Evolutionary conservation across 2,113 vertebrate genomes (phyloP).

Genomic region (Nannobrachium achirus): DNA sequence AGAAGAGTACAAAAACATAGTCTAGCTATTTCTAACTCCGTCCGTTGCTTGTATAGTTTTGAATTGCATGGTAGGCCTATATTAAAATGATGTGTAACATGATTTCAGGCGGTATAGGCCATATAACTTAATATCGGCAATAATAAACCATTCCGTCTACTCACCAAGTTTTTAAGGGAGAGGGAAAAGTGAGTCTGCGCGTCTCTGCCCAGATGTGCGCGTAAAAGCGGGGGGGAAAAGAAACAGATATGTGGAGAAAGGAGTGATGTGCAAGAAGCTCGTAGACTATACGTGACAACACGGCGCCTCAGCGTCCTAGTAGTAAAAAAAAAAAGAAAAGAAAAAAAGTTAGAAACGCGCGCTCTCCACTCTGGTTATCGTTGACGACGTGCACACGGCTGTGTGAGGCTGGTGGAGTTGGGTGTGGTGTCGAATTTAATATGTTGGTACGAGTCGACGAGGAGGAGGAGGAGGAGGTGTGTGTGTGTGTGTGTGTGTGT

Average conservation of each 20-base stretch:
- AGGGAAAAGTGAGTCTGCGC: not conserved
- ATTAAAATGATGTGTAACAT: not conserved
- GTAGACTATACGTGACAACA: slow-evolving; percentile 37
- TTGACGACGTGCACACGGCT: slow-evolving; percentile 56
- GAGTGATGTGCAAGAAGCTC: slow-evolving; percentile 30
- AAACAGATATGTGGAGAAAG: not conserved
- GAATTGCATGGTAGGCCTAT: slow-evolving; percentile 11
- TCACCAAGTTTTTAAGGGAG: slow-evolving; percentile 39
- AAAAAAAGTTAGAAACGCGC: slow-evolving; percentile 25
- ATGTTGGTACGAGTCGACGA: not conserved
- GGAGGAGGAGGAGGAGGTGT: slow-evolving; percentile 2
- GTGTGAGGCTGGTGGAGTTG: slow-evolving; percentile 50
- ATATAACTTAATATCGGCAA: not conserved
- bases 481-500: not conserved
- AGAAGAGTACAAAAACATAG: too few species aligned
- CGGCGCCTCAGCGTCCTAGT: slow-evolving; percentile 38
- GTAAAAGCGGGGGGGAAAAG: not conserved
- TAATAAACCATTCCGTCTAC: too few species aligned
- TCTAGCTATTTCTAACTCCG: too few species aligned
- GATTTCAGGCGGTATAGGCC: slow-evolving; percentile 24
- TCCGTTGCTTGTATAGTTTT: not conserved
- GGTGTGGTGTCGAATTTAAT: slow-evolving; percentile 68
- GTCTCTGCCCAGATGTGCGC: not conserved
- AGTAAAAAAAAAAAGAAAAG: slow-evolving; percentile 11
- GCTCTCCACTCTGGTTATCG: slow-evolving; percentile 10